Base-by-base conservation (phyloP, 2,797 vertebrate species). In the Anguilla megastoma region DNA sequence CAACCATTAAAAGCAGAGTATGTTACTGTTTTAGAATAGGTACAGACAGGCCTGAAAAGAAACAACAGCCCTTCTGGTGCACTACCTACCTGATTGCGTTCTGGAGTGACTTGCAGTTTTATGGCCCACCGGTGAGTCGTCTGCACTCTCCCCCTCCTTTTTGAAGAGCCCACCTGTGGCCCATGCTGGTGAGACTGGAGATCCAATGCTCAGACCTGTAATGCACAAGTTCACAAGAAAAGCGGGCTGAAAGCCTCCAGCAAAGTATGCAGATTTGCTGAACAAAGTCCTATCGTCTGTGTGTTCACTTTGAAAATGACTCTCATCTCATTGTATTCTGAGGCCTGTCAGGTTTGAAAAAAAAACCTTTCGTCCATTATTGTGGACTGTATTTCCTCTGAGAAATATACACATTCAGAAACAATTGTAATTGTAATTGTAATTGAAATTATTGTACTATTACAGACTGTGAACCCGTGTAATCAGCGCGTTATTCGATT, bases 11-110 rank as follows among this genome's bases (percentile, higher is more conserved):
- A 21, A 0, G 18, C 41, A 80, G 76, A 76, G 27, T 12, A 76
- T 36, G 33, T 45, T 41, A 45, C 6, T 24, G 41, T 24, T 9
- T 45, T 18, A 45, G 41, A 80, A 45, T 24, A 48, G 36, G 16
- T 48, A 80, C 36, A 45, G 41, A 80, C 76, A 80, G 76, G 16
- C 36, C 36, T 80, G 41, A 80, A 45, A 80, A 48, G 41, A 21
- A 48, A 7, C 36, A 80, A 80, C 36, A 48, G 4, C 36, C 21
- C 36, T 41, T 48, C 6, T 24, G 18, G 1, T 80, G 36, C 5
- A 24, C 14, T 0, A 9, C 18, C 4, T 88, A 95, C 94, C 92
- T 90, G 90, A 89, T 82, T 7, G 30, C 45, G 94, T 93, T 21
- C 89, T 93, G 50, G 93, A 92, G 45, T 79, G 91, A 3, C 52